These are phyloP conservation scores for Drosophila tanythrix DNA, from an alignment of 2,888 invertebrate genomes.

Conservation along the genomic window DNA sequence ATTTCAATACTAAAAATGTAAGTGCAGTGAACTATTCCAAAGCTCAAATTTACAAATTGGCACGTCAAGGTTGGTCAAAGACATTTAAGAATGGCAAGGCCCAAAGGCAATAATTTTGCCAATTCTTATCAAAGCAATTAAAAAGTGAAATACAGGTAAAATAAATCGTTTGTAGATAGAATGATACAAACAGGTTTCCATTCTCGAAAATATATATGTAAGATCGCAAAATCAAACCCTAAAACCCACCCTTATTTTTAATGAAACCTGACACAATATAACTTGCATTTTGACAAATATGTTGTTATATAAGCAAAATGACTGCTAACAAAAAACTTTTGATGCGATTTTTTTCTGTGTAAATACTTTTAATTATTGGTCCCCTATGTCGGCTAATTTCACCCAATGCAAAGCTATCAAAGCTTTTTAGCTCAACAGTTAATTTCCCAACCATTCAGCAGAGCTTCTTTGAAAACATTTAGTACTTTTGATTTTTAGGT, in stretches of 20 bases:
- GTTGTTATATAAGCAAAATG: background rate
- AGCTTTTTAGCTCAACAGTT: background rate
- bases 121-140: constrained; percentile 28
- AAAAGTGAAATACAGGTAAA: constrained; percentile 5
- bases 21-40: constrained; percentile 34
- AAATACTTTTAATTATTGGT: background rate
- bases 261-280: background rate
- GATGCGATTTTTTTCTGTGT: background rate
- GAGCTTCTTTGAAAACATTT: constrained; percentile 22
- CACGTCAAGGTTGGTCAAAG: constrained; percentile 23
- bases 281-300: background rate
- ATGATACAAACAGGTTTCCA: constrained; percentile 13
- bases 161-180: constrained; percentile 19
- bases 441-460: constrained; percentile 1
- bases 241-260: background rate
- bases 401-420: background rate
- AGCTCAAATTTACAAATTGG: constrained; percentile 8
- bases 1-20: background rate
- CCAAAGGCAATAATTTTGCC: constrained; percentile 20
- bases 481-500: constrained; percentile 17
- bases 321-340: constrained; percentile 11
- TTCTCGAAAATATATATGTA: background rate
- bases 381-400: background rate
- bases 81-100: constrained; percentile 25
- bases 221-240: background rate